Base-by-base conservation (phyloP, 2,797 vertebrate species). In the Synanceia verrucosa region DNA sequence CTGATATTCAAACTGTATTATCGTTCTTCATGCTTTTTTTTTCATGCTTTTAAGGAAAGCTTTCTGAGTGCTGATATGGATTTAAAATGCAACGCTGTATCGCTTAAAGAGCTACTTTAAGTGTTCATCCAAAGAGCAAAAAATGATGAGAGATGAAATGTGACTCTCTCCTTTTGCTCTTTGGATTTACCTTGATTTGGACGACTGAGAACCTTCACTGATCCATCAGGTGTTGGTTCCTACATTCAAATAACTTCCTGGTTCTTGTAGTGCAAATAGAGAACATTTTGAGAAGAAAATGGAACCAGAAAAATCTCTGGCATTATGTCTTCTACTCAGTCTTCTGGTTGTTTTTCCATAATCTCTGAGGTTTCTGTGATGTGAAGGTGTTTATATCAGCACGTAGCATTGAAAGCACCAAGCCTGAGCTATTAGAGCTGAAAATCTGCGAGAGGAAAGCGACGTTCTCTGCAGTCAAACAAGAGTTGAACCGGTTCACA, bases 1-100 rank as follows among this genome's bases (percentile, higher is more conserved):
- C 55, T 59, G 43, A 53, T 37, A 61, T 48, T 79, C 65, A 79
- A 23, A 29, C 41, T 57, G 7, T 26, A 63, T 81, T 39, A 61
- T 76, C n/a, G 36, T 29, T 37, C 26, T 36, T 24, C 0, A 13
- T 55, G 47, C 41, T 51, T 69, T 78, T 19, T 23, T 18, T 36
- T 37, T 44, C 41, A 39, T 39, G 37, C 14, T 1, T 46, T 41
- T 37, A 2, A 23, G 5, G 0, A 34, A 65, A 67, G 4, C 39
- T 11, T 70, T 21, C 14, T 28, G 21, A 74, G 29, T 51, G 50
- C 33, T 9, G 16, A 53, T 59, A 31, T 43, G 43, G 18, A 72
- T 77, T 59, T 3, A 39, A 39, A n/a, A n/a, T n/a, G n/a, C n/a
- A n/a, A n/a, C n/a, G n/a, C n/a, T n/a, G n/a, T n/a, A n/a, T n/a